Base-by-base conservation (phyloP, 1,140 invertebrate genomes). In the Drosophila kanapiae region DNA sequence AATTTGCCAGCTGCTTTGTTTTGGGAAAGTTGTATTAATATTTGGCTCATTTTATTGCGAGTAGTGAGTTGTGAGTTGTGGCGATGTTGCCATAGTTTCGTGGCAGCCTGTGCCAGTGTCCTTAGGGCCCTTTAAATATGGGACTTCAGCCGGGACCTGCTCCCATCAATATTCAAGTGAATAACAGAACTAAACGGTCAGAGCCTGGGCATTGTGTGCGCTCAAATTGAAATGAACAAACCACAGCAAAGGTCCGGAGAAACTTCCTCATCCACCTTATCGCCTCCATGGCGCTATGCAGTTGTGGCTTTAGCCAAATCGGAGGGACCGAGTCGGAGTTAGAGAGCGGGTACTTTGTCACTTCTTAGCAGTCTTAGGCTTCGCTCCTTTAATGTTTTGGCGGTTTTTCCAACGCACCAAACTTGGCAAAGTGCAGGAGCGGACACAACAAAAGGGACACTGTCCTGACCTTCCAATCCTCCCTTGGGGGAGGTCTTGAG, bases 321-420 rank as follows among this genome's bases (percentile, higher is more conserved):
- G 40, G 33, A 59, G 59, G 65, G 11, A 48, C 48, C 11, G 16
- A 42, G 58, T 16, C 61, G 23, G 9, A 47, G 38, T 29, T 11
- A 29, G 27, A n/a, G n/a, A n/a, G n/a, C n/a, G n/a, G 45, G 37
- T 38, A 76, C 74, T 75, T 75, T 76, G 70, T 65, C 71, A 35
- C 38, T 75, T 58, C 40, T 62, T 72, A 49, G 51, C 42, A 8
- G 68, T 70, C 49, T 71, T 71, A 71, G 68, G 49, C 64, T 45
- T 6, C 48, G 27, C 49, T 45, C 38, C 48, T 47, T 53, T 38
- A 56, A 47, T 38, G 68, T 53, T 53, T 57, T 33, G 65, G 59
- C 60, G 35, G 61, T 63, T 64, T 62, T 35, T 60, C 29, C 61
- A 16, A 13, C 7, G 37, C 37, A 23, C 29, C 11, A 33, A 38